Evolutionary conservation across 2,113 vertebrate species (phyloP), one percentile per base, ranked within the genome.

Genomic region (Microcebus griseorufus): DNA sequence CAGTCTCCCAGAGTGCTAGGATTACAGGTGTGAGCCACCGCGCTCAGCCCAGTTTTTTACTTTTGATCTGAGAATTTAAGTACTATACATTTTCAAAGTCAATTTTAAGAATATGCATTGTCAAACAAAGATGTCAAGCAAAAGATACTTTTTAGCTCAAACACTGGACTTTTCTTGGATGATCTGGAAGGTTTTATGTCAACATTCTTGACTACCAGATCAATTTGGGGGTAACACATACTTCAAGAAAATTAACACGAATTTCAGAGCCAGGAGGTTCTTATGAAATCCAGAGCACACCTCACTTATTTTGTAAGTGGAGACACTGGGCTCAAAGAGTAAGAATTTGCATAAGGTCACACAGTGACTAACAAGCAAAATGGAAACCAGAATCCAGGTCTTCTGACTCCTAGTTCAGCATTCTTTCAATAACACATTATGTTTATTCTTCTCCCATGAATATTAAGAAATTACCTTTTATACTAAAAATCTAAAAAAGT

Each of bases 401-500:
- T 90, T 53, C 82, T 25, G 51, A 82, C 27, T 42, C 17, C 17
- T 75, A 25, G 17, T 39, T 58, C 32, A 91, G 75, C 18, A 75
- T 3, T 55, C 48, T 48, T 87, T 76, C 48, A 55, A 6, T 72
- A 16, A 92, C 12, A 91, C 6, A 37, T 29, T 32, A 45, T 13
- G 6, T 37, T 39, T 32, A 23, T 17, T 78, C 73, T 58, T 85
- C 48, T 89, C 58, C 32, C 25, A 3, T 3, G 29, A 85, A 64
- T 58, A 81, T 32, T 69, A 62, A 81, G 39, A 86, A 90, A 62
- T 72, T n/a, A 64, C 11, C 72, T 65, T 73, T 87, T 32, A 58
- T 69, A 53, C 58, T 87, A 83, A 93, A 93, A 87, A 78, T 76
- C 48, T 65, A 89, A 88, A 2, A 45, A 94, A 76, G 22, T 76